Conservation (phyloP, 2,113 vertebrate species). For the Anarrhichthys ocellatus region DNA sequence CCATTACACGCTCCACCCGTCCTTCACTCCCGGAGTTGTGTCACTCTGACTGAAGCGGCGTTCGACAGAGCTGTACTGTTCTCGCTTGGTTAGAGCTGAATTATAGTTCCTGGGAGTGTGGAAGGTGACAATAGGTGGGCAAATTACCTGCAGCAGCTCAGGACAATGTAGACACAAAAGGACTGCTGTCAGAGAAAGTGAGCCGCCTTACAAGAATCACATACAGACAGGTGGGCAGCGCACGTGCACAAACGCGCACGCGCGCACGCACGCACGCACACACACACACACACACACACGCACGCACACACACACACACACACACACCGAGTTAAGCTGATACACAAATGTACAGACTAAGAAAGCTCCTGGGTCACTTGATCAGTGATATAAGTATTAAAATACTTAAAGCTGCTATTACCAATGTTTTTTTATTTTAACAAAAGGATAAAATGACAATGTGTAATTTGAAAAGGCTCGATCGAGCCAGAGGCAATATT, state of each 20-base stretch:
- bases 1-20: conserved; percentile 29
- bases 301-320: no score
- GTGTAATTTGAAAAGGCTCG: no score
- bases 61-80: conserved; percentile 31
- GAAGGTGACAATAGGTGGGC: conserved; percentile 52
- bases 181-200: conserved; percentile 47
- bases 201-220: conserved; percentile 1
- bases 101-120: conserved; percentile 40
- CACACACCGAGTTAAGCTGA: not conserved
- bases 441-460: not conserved
- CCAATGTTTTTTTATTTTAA: not conserved
- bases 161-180: conserved; percentile 57
- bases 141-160: conserved; percentile 55
- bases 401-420: not conserved
- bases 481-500: not conserved
- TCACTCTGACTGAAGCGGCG: not conserved
- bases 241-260: not conserved
- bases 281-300: no score
- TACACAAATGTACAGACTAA: not conserved
- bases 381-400: not conserved
- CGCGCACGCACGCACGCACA: not conserved
- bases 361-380: not conserved
- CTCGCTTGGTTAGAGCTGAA: conserved; percentile 61
- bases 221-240: not conserved
- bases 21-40: conserved; percentile 26